phyloP scores from a whole-genome alignment of 1,140 invertebrate genomes.

The Musca domestica region DNA sequence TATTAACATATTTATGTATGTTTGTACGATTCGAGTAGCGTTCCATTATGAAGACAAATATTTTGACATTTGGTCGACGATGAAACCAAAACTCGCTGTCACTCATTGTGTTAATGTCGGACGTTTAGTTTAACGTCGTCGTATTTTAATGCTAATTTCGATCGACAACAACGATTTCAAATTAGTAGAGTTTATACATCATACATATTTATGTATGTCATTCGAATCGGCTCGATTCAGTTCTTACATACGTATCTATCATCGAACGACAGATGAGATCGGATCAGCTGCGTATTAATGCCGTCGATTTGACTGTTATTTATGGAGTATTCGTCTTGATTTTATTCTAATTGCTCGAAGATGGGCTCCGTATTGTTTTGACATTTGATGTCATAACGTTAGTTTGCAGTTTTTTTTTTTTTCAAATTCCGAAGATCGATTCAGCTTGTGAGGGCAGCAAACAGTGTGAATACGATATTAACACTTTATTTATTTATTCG shows the following conservation, averaged over 20 bases:
- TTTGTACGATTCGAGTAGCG: neutral
- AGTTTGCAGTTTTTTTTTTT: constrained; percentile 2
- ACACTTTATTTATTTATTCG: constrained; percentile 9
- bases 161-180: neutral
- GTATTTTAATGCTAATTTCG: constrained; percentile 8
- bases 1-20: too few species aligned
- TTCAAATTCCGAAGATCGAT: neutral
- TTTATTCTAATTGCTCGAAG: neutral
- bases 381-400: neutral
- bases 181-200: too few species aligned
- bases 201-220: too few species aligned
- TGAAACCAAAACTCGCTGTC: neutral
- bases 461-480: constrained; percentile 11
- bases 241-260: neutral
- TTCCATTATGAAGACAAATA: neutral
- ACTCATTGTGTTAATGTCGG: neutral
- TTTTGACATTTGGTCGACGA: constrained; percentile 1
- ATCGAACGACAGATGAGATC: neutral
- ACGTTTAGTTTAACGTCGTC: neutral
- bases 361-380: neutral
- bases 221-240: too few species aligned
- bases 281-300: neutral
- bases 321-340: neutral
- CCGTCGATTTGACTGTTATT: neutral
- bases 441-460: neutral